Evolutionary conservation across 1,140 invertebrate genomes (phyloP).

Genomic region (Nebria ingens): DNA sequence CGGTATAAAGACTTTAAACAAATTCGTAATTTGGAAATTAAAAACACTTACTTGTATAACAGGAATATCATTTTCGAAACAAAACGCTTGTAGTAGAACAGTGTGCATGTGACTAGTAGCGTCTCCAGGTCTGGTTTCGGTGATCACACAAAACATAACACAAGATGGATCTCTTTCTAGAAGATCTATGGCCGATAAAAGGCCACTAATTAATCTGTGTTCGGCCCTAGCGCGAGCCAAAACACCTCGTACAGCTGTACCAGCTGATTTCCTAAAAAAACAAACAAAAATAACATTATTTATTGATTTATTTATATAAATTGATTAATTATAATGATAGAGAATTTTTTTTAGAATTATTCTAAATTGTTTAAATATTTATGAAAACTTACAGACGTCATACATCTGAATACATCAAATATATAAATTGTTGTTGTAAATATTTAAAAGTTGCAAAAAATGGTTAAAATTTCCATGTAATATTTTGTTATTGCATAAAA

Average conservation of each 20-base stretch:
- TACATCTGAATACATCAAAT: not conserved
- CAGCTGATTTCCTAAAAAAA: conserved; percentile 32
- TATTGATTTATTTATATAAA: not conserved
- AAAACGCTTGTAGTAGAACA: conserved; percentile 56
- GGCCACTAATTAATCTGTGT: conserved; percentile 47
- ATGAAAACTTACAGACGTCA: not conserved
- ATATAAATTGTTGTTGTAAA: not conserved
- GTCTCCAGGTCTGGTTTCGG: conserved; percentile 46
- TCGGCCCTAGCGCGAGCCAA: conserved; percentile 45
- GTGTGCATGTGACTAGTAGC: conserved; percentile 56
- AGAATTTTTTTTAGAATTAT: not conserved
- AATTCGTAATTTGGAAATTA: not conserved
- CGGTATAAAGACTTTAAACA: too few relatives aligned
- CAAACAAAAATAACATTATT: not conserved
- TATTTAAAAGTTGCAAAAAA: too few relatives aligned
- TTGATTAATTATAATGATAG: not conserved
- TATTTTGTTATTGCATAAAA: too few relatives aligned
- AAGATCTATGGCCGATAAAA: conserved; percentile 46
- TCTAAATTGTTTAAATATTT: not conserved
- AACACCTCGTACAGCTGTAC: conserved; percentile 42
- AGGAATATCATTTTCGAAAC: conserved; percentile 57
- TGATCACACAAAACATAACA: conserved; percentile 51
- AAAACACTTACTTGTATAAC: conserved; percentile 51
- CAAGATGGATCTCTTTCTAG: conserved; percentile 46
- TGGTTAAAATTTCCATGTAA: too few relatives aligned